Base-by-base conservation (phyloP, 1,140 invertebrate genomes). In the Diorhabda carinulata region DNA sequence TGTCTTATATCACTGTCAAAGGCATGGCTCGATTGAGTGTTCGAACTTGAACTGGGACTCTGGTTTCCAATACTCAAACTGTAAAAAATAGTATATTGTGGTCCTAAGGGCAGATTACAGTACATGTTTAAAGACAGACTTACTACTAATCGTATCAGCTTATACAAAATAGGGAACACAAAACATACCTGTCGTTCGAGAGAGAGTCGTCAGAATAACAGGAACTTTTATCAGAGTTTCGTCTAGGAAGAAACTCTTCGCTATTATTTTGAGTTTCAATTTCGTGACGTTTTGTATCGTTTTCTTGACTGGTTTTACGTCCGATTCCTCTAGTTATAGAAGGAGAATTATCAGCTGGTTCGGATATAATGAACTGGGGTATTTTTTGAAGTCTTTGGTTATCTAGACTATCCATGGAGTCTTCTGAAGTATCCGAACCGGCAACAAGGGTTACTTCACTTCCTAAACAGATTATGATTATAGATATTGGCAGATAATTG, bases 321-420 rank as follows among this genome's bases (percentile, higher is more conserved):
- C 91, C 91, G 60, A 92, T 93, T 2, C 92, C 91, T 64, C 89
- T 86, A 8, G 90, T 93, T 70, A 92, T 94, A 9, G 89, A 93
- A 25, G 90, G 92, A 81, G 88, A 86, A 76, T 90, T 87, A 78
- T 92, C 91, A 60, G 87, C 89, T 10, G 91, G 90, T 77, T 78
- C 78, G 78, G 75, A 84, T 80, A 78, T 84, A 70, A 84, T 80
- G 7, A 83, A 80, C 72, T 74, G 83, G 63, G 77, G 83, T 25
- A 79, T 78, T 67, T 76, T 77, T 4, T 74, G 66, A 4, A 74
- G 57, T 78, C 77, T 84, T 77, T 76, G 78, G 70, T 85, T 85
- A 66, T 86, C 85, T 64, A 86, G 72, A 61, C 84, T 86, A 61
- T 89, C 88, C 70, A 88, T 85, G 67, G 86, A 89, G 68, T 88